Evolutionary conservation across 2,888 invertebrate species (phyloP), one percentile per base, ranked within the genome.

Genomic region (Choristoneura rosaceana): DNA sequence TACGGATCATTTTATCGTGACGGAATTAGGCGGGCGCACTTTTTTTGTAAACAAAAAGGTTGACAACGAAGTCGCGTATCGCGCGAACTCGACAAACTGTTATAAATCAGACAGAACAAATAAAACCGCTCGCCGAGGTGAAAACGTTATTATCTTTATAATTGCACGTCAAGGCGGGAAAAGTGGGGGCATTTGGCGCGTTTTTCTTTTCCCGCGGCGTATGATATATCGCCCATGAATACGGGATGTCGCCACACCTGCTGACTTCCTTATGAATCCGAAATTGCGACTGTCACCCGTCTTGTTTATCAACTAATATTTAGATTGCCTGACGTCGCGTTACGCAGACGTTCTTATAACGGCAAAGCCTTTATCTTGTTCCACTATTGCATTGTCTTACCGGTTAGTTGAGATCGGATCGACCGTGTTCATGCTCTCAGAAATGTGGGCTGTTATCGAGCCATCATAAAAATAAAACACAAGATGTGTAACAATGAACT

Each of bases 91-190:
- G 78, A 79, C 86, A 84, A 87, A 86, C 87, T 84, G 90, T 87
- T 88, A 91, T 93, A 93, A 93, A 93, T 93, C 93, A 93, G 88
- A 86, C 83, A 82, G 87, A 87, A 91, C 90, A 92, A 92, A 92
- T 93, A 93, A 93, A 92, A 93, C 87, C 87, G 88, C 84, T 81
- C 83, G 87, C 82, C 86, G 90, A 91, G 91, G 89, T 91, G 93
- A 92, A 92, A 93, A 91, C 90, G 91, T 93, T 94, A 93, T 94
- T 94, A 94, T 93, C 93, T 93, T 92, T 94, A 91, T 94, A 94
- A 94, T 94, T 94, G 94, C 92, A 93, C 91, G 93, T 94, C 94
- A 93, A 89, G 89, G 84, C 86, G 87, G 87, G 87, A 87, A 87
- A 87, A 84, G 71, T 84, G 83, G 82, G 81, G 82, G 80, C 80